A percentile compares a stretch with the other conserved stretches of the same genome.
Conservation (phyloP, 2,113 vertebrate genomes). For the Mobula hypostoma region DNA sequence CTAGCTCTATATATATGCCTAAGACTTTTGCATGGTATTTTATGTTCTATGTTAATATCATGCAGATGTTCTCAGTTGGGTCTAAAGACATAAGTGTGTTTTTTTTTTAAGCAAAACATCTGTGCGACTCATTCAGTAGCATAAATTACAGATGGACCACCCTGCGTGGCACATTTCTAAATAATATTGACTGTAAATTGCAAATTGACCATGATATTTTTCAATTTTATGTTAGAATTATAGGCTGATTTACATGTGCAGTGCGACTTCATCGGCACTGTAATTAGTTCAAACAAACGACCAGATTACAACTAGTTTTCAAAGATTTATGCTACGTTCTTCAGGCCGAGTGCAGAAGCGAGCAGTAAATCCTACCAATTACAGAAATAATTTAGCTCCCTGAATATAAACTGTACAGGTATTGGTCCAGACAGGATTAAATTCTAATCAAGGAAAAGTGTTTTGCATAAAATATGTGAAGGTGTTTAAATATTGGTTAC, state of each 20-base stretch:
- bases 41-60: background rate
- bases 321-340: conserved; percentile 7
- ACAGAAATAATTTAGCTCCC: conserved; percentile 6
- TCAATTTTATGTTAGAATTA: background rate
- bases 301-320: background rate
- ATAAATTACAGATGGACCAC: background rate
- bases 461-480: background rate
- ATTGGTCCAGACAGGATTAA: background rate
- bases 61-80: background rate
- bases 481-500: background rate
- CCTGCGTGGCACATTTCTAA: background rate
- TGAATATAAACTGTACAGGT: background rate
- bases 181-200: background rate
- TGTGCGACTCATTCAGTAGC: background rate
- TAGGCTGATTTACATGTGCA: background rate
- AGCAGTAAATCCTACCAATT: conserved; percentile 9
- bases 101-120: background rate
- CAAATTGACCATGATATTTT: background rate
- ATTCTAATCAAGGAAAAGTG: background rate
- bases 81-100: background rate
- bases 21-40: no score
- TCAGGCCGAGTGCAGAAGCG: background rate
- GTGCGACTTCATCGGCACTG: background rate
- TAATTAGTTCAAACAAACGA: background rate
- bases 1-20: no score